Evolutionary conservation across 1,140 invertebrate genomes (phyloP).

Genomic region (Listronotus oregonensis): DNA sequence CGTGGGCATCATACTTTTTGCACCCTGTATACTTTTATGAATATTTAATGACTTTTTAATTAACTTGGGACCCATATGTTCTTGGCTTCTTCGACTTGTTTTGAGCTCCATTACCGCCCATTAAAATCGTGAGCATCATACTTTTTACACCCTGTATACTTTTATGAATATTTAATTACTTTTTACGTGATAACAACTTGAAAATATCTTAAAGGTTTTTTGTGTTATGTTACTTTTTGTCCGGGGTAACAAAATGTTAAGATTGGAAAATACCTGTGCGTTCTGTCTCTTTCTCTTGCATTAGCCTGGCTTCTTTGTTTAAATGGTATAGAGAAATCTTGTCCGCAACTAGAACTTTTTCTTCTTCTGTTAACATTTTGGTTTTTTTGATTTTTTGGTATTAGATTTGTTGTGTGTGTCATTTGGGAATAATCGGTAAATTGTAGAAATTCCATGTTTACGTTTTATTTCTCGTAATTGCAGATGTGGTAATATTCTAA

Average conservation of each 20-base stretch:
- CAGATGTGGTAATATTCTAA: too few relatives aligned
- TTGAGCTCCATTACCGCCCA: too few relatives aligned
- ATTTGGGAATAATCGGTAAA: slow-evolving; percentile 7
- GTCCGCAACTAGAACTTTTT: slow-evolving; percentile 14
- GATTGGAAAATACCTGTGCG: slow-evolving; percentile 68
- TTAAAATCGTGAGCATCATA: too few relatives aligned
- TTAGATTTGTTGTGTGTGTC: background rate
- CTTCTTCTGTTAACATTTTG: slow-evolving; percentile 14
- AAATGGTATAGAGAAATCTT: slow-evolving; percentile 32
- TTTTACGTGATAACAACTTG: too few relatives aligned
- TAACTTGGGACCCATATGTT: too few relatives aligned
- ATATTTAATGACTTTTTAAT: too few relatives aligned
- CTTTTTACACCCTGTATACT: too few relatives aligned
- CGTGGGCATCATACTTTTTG: too few relatives aligned
- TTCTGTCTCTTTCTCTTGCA: slow-evolving; percentile 72
- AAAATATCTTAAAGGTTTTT: background rate
- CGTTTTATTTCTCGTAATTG: too few relatives aligned
- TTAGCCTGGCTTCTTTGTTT: slow-evolving; percentile 73
- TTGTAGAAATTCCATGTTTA: slow-evolving; percentile 27
- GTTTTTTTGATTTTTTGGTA: background rate
- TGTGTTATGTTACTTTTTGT: background rate
- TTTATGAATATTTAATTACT: too few relatives aligned
- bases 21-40: too few relatives aligned
- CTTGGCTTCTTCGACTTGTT: too few relatives aligned
- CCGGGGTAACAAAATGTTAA: background rate